Evolutionary conservation across 2,113 vertebrate species (phyloP), one percentile per base, ranked within the genome.

Genomic region (Indri indri): DNA sequence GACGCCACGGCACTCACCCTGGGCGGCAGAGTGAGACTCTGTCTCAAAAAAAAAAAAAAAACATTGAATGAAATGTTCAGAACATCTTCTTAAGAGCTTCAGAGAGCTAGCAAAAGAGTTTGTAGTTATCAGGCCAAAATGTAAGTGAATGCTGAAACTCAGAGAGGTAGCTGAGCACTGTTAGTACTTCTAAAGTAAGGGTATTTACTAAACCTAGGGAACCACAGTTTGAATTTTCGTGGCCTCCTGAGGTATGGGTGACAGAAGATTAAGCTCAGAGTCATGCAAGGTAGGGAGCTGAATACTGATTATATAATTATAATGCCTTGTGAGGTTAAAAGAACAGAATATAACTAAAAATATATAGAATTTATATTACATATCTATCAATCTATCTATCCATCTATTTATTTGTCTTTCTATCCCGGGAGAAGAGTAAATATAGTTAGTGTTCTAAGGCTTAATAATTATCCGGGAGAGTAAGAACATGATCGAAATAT

Each of bases 181-280:
- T 68, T 73, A n/a, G 10, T 80, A 45, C 22, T 92, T 79, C 12
- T 13, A 37, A 96, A 80, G 37, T 50, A 42, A 80, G 20, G 63
- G 18, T 0, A 74, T 66, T 94, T 92, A 65, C 12, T 85, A 13
- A 34, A 80, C 4, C 34, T 73, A 11, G 25, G 47, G 11, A 79
- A 40, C n/a, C 34, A 30, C 65, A 84, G 4, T 88, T 74, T 90
- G 22, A 65, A 74, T 84, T 59, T 91, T 17, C 34, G 63, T 76
- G 74, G 32, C 22, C 27, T 91, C 16, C 37, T 88, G 57, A 70
- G 11, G 8, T 65, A 6, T 81, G 40, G 37, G 9, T 66, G 66
- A 93, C 40, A 85, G 45, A 96, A 90, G 54, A 40, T 57, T 85
- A 95, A 94, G 52, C 25, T 74, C 76, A 71, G 3, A 76, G 13